Conservation (phyloP, 23 tunicate genomes). For the Styela clava region DNA sequence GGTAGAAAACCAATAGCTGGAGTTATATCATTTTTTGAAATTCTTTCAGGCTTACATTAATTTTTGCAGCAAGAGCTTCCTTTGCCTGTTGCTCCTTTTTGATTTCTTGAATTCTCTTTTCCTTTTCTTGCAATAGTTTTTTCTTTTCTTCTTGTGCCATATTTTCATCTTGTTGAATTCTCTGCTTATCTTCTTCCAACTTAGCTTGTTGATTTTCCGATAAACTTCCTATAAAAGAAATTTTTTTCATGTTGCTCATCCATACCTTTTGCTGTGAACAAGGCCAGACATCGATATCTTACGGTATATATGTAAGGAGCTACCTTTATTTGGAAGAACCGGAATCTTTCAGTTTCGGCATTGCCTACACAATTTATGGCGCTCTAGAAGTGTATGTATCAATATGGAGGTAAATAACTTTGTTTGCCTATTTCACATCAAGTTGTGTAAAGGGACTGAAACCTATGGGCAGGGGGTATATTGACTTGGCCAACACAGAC, state of each 20-base stretch:
- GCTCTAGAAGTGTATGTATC: too few relatives aligned
- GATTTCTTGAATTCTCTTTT: slow-evolving; percentile 52
- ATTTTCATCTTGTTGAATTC: slow-evolving; percentile 76
- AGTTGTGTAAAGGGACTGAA: too few relatives aligned
- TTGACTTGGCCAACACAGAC: too few relatives aligned
- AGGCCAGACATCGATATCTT: neutral
- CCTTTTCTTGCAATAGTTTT: slow-evolving; percentile 54
- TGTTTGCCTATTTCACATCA: too few relatives aligned
- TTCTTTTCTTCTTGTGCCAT: slow-evolving; percentile 90
- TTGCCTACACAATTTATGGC: too few relatives aligned
- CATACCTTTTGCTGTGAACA: neutral
- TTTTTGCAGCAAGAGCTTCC: slow-evolving; percentile 59
- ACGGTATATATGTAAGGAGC: neutral
- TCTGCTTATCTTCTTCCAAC: slow-evolving; percentile 70
- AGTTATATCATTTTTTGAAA: too few relatives aligned
- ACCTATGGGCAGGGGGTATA: too few relatives aligned
- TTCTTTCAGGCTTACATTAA: slow-evolving; percentile 56
- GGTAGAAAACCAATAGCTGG: too few relatives aligned
- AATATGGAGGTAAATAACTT: too few relatives aligned
- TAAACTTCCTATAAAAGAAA: slow-evolving; percentile 34
- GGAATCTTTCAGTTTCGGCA: neutral
- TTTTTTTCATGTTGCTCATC: neutral
- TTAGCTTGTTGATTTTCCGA: slow-evolving; percentile 65
- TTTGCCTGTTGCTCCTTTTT: slow-evolving; percentile 71
- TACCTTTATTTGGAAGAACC: too few relatives aligned